A percentile compares a stretch with the other conserved stretches of the same genome.
Evolutionary conservation across 2,888 invertebrate genomes (phyloP).

Genomic region (Patella caerulea): DNA sequence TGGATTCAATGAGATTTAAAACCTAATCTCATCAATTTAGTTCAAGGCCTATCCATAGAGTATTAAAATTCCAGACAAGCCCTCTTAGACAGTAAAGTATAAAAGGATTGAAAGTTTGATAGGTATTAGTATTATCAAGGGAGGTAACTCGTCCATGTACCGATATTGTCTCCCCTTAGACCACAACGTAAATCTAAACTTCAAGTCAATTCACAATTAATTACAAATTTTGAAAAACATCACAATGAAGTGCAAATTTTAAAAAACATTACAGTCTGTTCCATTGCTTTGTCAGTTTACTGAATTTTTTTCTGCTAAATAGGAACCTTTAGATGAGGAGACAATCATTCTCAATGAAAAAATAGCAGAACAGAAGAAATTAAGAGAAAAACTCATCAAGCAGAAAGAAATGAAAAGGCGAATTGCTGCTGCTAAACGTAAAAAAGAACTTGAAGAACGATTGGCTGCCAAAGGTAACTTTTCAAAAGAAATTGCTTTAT

Average conservation of each 20-base stretch:
- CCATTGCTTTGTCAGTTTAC: not conserved
- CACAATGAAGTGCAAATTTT: not conserved
- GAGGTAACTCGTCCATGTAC: no score
- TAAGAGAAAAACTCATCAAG: not conserved
- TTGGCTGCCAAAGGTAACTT: not conserved
- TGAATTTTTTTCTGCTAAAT: not conserved
- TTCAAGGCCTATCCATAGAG: no score
- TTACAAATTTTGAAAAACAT: not conserved
- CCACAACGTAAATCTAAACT: no score
- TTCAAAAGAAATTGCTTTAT: not conserved
- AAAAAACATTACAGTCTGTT: not conserved
- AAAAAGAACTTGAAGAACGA: not conserved
- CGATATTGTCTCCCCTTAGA: no score
- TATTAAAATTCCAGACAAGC: no score
- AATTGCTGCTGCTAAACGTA: not conserved
- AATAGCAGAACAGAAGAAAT: slow-evolving; percentile 13
- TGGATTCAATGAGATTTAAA: no score
- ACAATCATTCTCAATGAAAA: not conserved
- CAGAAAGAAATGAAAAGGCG: slow-evolving; percentile 1
- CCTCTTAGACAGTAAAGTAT: no score
- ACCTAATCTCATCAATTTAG: no score
- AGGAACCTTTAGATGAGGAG: slow-evolving; percentile 4
- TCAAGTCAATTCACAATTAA: no score
- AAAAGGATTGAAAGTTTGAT: no score
- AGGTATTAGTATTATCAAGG: no score